Conservation (phyloP, 2,113 vertebrate genomes). For the Romanogobio albipinnatus region DNA sequence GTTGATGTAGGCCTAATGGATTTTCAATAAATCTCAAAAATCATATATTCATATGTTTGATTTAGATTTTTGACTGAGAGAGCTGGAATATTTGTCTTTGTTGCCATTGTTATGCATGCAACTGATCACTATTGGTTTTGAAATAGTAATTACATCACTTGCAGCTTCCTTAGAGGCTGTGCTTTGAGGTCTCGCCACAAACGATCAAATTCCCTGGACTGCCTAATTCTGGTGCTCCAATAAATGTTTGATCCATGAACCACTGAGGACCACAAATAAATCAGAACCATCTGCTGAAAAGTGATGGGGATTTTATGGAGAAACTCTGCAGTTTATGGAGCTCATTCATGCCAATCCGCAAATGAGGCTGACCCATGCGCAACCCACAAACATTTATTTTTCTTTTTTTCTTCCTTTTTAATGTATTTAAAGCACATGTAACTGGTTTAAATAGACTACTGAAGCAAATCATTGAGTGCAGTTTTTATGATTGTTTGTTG, state of each 20-base stretch:
- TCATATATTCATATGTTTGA: no score
- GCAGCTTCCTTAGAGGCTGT: neutral
- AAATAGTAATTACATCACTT: constrained; percentile 7
- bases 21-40: no score
- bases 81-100: neutral
- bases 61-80: no score
- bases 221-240: constrained; percentile 26
- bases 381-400: neutral
- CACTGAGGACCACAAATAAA: constrained; percentile 29
- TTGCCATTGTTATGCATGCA: neutral
- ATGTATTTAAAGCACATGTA: constrained; percentile 23
- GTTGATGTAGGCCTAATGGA: no score
- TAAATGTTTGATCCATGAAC: constrained; percentile 35
- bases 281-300: constrained; percentile 13
- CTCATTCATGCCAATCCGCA: neutral
- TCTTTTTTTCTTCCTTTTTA: neutral
- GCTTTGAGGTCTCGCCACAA: constrained; percentile 16
- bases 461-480: neutral
- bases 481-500: neutral
- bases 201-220: neutral
- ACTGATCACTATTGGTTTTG: constrained; percentile 12
- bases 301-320: neutral
- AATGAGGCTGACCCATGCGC: constrained; percentile 19
- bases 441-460: constrained; percentile 13
- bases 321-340: constrained; percentile 11